Percentiles rank a stretch among this genome's conserved stretches.
Evolutionary conservation across 1,140 invertebrate genomes (phyloP).

Genomic region (Odontomachus brunneus): DNA sequence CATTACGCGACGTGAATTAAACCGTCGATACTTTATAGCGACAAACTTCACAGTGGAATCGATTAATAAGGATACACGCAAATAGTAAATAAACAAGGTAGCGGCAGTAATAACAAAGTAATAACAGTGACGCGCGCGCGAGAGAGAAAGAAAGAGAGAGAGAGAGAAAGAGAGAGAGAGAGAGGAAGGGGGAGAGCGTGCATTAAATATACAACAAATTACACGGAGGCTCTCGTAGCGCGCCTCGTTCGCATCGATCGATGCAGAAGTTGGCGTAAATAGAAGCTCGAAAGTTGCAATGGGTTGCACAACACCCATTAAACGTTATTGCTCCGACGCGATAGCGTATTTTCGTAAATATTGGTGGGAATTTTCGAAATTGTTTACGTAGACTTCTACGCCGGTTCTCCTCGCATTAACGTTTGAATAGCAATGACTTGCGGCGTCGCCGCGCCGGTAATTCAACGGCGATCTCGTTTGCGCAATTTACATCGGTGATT

Average conservation of each 20-base stretch:
- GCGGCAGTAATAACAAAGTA: not conserved
- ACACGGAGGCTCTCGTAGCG: not conserved
- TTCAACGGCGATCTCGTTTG: conserved; percentile 24
- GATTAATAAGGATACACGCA: conserved; percentile 3
- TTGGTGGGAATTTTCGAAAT: not conserved
- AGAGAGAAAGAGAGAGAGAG: no score
- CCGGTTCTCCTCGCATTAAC: not conserved
- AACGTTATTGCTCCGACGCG: not conserved
- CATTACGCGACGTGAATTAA: conserved; percentile 46
- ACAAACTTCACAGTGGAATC: conserved; percentile 3
- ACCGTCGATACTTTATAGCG: conserved; percentile 15
- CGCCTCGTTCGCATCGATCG: not conserved
- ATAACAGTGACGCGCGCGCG: not conserved
- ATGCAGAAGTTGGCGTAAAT: not conserved
- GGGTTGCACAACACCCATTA: no score
- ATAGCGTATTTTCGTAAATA: not conserved
- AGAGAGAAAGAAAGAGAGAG: not conserved
- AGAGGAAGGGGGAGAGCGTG: not conserved
- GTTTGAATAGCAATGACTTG: conserved; percentile 10
- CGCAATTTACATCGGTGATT: conserved; percentile 66
- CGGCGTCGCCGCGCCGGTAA: not conserved
- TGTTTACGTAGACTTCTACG: no score
- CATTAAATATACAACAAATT: not conserved
- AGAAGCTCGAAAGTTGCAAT: not conserved
- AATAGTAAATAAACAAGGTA: not conserved